Base-by-base conservation (phyloP, 2,113 vertebrate genomes). In the Leiothrix lutea region DNA sequence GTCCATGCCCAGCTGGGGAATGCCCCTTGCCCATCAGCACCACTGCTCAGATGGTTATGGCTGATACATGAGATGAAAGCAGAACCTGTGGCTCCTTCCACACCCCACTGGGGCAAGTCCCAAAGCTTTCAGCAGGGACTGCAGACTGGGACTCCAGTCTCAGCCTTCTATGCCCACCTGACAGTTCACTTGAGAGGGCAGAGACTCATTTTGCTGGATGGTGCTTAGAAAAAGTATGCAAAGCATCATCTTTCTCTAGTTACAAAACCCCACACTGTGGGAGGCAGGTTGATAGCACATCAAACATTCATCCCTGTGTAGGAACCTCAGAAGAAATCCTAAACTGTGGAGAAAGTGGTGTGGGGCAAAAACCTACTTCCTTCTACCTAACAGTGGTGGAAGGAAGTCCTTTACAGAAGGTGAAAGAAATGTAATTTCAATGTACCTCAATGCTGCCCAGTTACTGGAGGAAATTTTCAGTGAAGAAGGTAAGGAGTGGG, bases 11-110 rank as follows among this genome's bases (percentile, higher is more conserved):
- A 51, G 40, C 17, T 65, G n/a, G 31, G 11, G 26, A 94, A 51
- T 4, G 45, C 4, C 4, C 5, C 13, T 44, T 3, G 1, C 14
- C n/a, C 28, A 22, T 12, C 12, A 66, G 28, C 40, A 70, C 10
- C 2, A 0, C 5, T 50, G 38, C 19, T 66, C 25, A 40, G 45
- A 72, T 58, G n/a, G n/a, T n/a, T 24, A 5, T 0, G 25, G 61
- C 31, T 88, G 61, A 60, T 22, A 8, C 2, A 19, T 2, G 36
- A 69, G 33, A 36, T 33, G 33, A 35, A 38, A 62, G 57, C 14
- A 50, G 56, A 40, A 86, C 22, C 65, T 50, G 17, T 6, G 19
- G 38, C 51, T 22, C 53, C 33, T 36, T 4, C 2, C 21, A 48
- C 21, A 14, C 15, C 7, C 1, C 8, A 19, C 54, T 3, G 1